Conservation (phyloP, 2,113 vertebrate species). For the Clinocottus analis region DNA sequence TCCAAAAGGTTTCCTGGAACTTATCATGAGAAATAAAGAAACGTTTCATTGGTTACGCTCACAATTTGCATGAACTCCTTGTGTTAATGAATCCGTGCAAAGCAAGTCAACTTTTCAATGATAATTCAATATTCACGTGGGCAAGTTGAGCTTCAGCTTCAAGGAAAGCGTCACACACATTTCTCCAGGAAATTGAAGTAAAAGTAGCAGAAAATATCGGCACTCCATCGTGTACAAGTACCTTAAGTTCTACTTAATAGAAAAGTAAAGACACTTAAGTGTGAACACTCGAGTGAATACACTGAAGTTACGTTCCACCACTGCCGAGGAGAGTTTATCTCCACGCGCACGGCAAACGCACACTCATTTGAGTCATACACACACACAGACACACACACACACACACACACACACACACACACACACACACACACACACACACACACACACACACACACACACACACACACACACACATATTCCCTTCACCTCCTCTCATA, state of each 20-base stretch:
- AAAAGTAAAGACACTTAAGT: no score
- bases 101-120: neutral
- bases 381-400: neutral
- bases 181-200: neutral
- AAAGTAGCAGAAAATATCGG: neutral
- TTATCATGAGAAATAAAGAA: neutral
- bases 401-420: neutral
- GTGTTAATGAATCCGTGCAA: neutral
- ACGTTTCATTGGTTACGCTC: neutral
- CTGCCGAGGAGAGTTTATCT: neutral
- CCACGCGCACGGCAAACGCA: neutral
- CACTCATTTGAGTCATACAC: neutral
- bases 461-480: slow-evolving; percentile 4
- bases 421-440: neutral
- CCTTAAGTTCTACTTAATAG: neutral
- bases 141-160: neutral
- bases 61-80: neutral
- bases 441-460: neutral
- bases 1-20: neutral
- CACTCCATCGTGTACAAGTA: neutral
- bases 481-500: slow-evolving; percentile 7
- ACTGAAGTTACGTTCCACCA: neutral
- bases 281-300: neutral
- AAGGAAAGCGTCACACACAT: neutral
- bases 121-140: neutral